Evolutionary conservation across 2,797 vertebrate genomes (phyloP).

Genomic region (Myotis daubentonii): DNA sequence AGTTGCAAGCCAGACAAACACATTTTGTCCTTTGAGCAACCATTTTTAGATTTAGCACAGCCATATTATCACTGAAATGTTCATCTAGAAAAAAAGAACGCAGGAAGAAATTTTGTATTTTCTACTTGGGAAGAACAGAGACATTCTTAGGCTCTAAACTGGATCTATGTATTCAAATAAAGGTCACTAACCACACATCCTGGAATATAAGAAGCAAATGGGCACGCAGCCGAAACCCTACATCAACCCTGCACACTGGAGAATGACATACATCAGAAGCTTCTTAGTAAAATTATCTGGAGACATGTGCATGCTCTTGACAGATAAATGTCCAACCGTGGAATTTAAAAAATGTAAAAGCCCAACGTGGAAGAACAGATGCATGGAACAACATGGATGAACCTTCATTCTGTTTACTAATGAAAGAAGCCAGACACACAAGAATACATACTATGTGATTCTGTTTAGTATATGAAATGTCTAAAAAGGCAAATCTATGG

Average conservation of each 20-base stretch:
- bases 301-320: neutral
- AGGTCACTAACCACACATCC: neutral
- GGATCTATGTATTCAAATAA: conserved; percentile 42
- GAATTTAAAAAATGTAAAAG: neutral
- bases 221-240: neutral
- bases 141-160: neutral
- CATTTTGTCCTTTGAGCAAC: neutral
- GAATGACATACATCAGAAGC: neutral
- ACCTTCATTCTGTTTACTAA: neutral
- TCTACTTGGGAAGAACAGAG: neutral
- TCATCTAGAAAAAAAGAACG: neutral
- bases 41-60: neutral
- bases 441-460: neutral
- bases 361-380: neutral
- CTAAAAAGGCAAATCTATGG: neutral
- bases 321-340: neutral
- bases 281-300: neutral
- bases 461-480: neutral
- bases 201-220: neutral
- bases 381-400: neutral
- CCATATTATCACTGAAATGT: neutral
- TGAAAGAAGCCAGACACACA: neutral
- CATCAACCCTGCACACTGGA: neutral
- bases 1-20: conserved; percentile 24
- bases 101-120: neutral